A percentile compares a stretch with the other conserved stretches of the same genome.
Evolutionary conservation across 2,797 vertebrate species (phyloP).

Genomic region (Mormyrops boulengeri): DNA sequence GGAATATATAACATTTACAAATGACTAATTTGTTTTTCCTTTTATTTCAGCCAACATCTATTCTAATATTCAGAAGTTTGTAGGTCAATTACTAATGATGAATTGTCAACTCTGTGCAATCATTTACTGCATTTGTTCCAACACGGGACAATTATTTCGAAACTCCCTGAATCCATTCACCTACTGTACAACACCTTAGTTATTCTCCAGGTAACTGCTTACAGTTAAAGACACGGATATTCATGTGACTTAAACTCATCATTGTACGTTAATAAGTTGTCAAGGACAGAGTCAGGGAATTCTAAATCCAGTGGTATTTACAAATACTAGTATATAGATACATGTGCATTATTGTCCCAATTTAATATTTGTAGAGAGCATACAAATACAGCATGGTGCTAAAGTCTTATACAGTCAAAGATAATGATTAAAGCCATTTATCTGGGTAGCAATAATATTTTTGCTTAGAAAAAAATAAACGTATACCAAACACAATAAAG

Average conservation of each 20-base stretch:
- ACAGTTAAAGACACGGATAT: not conserved
- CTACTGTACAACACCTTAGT: not conserved
- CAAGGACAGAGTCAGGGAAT: not conserved
- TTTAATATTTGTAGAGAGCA: not conserved
- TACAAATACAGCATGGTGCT: not conserved
- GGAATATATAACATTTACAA: conserved; percentile 60
- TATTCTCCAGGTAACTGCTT: not conserved
- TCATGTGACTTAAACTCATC: conserved; percentile 1
- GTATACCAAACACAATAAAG: not conserved
- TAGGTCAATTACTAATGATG: conserved; percentile 51
- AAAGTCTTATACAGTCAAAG: not conserved
- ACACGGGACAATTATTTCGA: not conserved
- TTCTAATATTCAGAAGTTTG: conserved; percentile 46
- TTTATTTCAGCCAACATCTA: conserved; percentile 42
- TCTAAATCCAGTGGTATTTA: not conserved
- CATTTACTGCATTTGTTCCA: conserved; percentile 6
- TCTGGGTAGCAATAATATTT: not conserved
- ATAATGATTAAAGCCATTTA: not conserved
- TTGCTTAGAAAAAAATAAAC: not conserved
- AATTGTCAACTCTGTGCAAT: conserved; percentile 49
- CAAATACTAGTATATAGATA: not conserved
- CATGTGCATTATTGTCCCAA: not conserved
- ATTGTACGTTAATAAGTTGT: not conserved
- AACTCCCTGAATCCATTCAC: not conserved
- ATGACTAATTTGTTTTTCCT: conserved; percentile 48